Conservation (phyloP, 2,113 vertebrate species). For the Caranx melampygus region DNA sequence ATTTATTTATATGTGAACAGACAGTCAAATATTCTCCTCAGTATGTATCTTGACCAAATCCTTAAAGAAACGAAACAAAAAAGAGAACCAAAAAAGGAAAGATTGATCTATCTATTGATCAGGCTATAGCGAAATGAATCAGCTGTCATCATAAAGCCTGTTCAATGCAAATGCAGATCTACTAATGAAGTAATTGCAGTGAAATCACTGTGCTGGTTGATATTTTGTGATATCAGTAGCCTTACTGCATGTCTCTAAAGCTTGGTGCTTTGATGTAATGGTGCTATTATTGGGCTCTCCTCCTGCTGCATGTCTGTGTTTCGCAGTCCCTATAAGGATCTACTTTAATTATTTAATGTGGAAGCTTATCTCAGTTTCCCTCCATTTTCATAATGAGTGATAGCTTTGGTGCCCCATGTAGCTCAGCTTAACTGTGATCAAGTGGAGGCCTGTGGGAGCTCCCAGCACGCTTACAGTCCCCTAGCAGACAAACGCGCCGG, state of each 20-base stretch:
- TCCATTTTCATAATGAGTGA: slow-evolving; percentile 89
- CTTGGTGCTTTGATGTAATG: neutral
- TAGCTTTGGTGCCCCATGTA: slow-evolving; percentile 77
- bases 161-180: no score
- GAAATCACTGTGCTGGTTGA: neutral
- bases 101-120: neutral
- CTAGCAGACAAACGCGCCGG: slow-evolving; percentile 86
- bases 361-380: slow-evolving; percentile 81
- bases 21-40: neutral
- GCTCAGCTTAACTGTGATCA: slow-evolving; percentile 89
- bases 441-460: slow-evolving; percentile 92
- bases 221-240: neutral
- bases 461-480: slow-evolving; percentile 86
- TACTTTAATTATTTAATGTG: slow-evolving; percentile 76
- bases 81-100: no score
- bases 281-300: slow-evolving; percentile 4
- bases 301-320: slow-evolving; percentile 13
- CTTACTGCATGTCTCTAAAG: neutral
- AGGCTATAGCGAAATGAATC: neutral
- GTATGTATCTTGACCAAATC: neutral
- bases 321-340: slow-evolving; percentile 22
- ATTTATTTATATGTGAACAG: neutral
- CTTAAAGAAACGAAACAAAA: no score
- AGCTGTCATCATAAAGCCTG: neutral
- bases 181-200: no score